Evolutionary conservation across 1,140 invertebrate species (phyloP).

Genomic region (Diorhabda elongata): DNA sequence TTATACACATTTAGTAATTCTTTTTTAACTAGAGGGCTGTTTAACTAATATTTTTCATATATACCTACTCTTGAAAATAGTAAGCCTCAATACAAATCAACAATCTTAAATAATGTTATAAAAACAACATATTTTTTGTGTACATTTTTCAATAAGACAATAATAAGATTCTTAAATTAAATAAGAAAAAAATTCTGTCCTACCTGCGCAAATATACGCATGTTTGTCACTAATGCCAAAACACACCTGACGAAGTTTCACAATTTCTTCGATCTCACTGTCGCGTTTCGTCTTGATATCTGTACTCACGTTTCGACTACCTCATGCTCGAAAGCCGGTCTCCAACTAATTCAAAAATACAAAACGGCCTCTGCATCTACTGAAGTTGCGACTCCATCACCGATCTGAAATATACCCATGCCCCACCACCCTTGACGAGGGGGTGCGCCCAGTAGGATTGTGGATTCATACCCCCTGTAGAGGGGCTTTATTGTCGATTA

Average conservation of each 20-base stretch:
- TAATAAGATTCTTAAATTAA: background rate
- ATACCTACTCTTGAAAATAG: too few relatives aligned
- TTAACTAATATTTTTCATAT: too few relatives aligned
- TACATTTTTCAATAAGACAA: too few relatives aligned
- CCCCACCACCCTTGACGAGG: constrained; percentile 17
- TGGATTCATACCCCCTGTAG: background rate
- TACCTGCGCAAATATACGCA: constrained; percentile 15
- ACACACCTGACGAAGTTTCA: constrained; percentile 8
- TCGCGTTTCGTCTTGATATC: background rate
- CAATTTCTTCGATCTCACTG: background rate
- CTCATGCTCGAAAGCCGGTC: background rate
- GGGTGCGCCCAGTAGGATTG: constrained; percentile 6
- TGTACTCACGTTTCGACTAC: background rate
- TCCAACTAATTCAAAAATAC: constrained; percentile 3
- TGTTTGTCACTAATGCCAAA: constrained; percentile 3
- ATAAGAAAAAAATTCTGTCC: constrained; percentile 5
- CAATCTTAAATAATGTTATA: too few relatives aligned
- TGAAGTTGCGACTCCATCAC: constrained; percentile 5
- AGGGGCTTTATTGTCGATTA: background rate
- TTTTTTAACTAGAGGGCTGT: too few relatives aligned
- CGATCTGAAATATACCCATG: background rate
- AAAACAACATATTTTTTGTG: too few relatives aligned
- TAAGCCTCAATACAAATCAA: too few relatives aligned
- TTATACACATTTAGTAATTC: too few relatives aligned
- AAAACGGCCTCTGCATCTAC: background rate